phyloP scores from a whole-genome alignment of 64 coral and sea anemone genomes.

The Orbicella faveolata region DNA sequence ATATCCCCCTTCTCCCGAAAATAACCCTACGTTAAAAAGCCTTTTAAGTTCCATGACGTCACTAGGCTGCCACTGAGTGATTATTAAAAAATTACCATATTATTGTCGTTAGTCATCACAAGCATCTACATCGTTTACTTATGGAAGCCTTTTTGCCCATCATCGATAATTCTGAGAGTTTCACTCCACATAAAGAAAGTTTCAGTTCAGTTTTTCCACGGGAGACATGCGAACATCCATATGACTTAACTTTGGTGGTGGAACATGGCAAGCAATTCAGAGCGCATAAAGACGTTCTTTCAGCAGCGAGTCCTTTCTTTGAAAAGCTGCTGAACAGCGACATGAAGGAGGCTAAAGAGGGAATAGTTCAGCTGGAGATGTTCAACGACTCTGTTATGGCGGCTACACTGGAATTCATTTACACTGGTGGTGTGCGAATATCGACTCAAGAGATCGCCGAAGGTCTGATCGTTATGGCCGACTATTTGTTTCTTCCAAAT shows the following conservation, averaged over 20 bases:
- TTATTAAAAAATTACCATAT: too few relatives aligned
- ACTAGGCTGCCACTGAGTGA: too few relatives aligned
- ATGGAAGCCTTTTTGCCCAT: too few relatives aligned
- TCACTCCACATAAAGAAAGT: too few relatives aligned
- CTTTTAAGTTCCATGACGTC: too few relatives aligned
- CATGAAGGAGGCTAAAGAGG: conserved; percentile 7
- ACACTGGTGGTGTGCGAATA: not conserved
- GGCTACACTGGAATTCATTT: not conserved
- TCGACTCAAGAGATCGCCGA: not conserved
- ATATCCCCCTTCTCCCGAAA: too few relatives aligned
- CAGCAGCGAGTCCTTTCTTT: conserved; percentile 14
- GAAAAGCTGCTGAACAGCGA: not conserved
- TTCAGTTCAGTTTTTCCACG: not conserved
- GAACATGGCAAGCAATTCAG: not conserved
- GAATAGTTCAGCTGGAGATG: not conserved
- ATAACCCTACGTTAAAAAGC: too few relatives aligned
- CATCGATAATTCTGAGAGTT: too few relatives aligned
- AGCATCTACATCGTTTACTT: too few relatives aligned
- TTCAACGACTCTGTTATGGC: not conserved
- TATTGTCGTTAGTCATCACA: too few relatives aligned
- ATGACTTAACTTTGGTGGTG: not conserved
- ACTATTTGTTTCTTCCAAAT: not conserved
- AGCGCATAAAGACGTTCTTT: not conserved
- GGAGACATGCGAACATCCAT: not conserved
- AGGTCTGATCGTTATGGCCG: not conserved